Evolutionary conservation across 2,888 invertebrate genomes (phyloP).

Genomic region (Nemoura dubitans): DNA sequence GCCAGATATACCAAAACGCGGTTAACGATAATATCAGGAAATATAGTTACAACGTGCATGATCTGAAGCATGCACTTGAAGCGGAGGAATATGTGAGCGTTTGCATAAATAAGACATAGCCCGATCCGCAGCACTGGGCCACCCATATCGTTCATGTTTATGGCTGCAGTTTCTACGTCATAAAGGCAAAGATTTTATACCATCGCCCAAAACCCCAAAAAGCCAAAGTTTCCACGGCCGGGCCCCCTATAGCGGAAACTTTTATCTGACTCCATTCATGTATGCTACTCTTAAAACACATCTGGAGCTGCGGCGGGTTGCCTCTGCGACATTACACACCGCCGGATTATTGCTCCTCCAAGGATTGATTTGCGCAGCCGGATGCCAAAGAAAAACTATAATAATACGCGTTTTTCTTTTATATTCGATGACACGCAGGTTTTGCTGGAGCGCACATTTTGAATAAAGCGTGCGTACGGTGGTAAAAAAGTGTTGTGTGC

Average conservation of each 20-base stretch:
- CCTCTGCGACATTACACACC: background rate
- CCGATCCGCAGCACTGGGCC: slow-evolving; percentile 24
- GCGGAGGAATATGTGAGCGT: slow-evolving; percentile 22
- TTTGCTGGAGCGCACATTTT: no score
- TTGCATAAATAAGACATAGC: slow-evolving; percentile 31
- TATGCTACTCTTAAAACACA: background rate
- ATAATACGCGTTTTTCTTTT: background rate
- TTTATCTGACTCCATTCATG: slow-evolving; percentile 12
- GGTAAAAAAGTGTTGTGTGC: no score
- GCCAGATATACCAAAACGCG: background rate
- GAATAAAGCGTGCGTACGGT: no score
- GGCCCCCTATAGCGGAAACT: background rate
- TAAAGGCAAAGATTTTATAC: slow-evolving; percentile 38
- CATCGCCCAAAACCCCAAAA: slow-evolving; percentile 5
- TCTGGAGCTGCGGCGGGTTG: background rate
- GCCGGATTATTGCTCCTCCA: background rate
- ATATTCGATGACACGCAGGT: no score
- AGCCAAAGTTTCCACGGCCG: background rate
- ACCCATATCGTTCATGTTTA: slow-evolving; percentile 40
- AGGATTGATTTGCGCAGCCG: background rate
- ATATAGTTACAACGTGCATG: slow-evolving; percentile 18
- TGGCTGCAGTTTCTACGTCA: slow-evolving; percentile 36
- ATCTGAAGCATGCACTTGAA: slow-evolving; percentile 21
- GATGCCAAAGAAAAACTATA: background rate
- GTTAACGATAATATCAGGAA: background rate